Evolutionary conservation across 2,797 vertebrate species (phyloP).

Genomic region (Somateria mollissima): DNA sequence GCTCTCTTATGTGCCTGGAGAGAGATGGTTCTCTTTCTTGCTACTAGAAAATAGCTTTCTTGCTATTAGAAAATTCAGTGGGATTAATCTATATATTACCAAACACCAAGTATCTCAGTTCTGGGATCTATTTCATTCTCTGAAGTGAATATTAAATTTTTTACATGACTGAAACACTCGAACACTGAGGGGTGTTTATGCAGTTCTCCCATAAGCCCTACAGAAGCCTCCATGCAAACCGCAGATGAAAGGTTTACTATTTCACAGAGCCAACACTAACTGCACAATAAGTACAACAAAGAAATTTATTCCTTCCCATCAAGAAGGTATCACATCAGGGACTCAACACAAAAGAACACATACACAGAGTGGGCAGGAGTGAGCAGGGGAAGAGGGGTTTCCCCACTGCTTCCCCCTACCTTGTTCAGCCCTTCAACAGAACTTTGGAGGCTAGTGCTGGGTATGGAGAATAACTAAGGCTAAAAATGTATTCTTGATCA

Average conservation of each 20-base stretch:
- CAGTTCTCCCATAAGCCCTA: neutral
- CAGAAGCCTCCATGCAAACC: neutral
- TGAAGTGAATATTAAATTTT: neutral
- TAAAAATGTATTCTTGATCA: neutral
- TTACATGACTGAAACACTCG: neutral
- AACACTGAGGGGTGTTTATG: neutral
- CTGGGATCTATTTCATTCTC: neutral
- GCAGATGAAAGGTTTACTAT: neutral
- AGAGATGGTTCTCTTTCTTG: fast-evolving
- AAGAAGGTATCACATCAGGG: neutral
- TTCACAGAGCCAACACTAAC: neutral
- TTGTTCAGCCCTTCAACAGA: neutral
- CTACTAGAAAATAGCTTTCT: neutral
- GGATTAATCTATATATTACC: neutral
- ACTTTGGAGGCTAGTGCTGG: neutral
- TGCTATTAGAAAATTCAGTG: neutral
- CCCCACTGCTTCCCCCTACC: neutral
- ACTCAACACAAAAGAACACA: neutral
- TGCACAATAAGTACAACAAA: neutral
- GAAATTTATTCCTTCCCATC: neutral
- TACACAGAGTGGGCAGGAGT: neutral
- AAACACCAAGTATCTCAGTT: neutral
- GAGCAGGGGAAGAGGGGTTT: too few relatives aligned
- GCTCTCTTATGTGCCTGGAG: neutral
- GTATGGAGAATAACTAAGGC: neutral